Evolutionary conservation across 2,888 invertebrate species (phyloP).

Genomic region (Nephrotoma flavescens): DNA sequence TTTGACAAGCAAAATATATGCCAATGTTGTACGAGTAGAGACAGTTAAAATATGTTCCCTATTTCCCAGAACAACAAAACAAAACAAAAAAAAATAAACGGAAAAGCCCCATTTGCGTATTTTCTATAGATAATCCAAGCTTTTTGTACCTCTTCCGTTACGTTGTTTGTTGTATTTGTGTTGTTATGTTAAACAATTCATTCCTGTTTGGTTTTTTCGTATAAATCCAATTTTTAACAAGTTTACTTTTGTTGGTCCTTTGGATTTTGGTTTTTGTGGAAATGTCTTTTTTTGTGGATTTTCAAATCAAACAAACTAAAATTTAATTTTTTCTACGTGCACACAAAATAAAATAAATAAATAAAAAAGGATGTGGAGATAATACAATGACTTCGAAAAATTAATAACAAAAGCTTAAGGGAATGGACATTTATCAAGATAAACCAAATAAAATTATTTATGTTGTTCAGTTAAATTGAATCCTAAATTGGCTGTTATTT

Average conservation of each 20-base stretch:
- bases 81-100: not conserved
- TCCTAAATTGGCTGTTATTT: not conserved
- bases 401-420: not conserved
- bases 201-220: not conserved
- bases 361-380: not conserved
- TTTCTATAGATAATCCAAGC: not conserved
- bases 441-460: not conserved
- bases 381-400: not conserved
- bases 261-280: not conserved
- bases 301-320: not conserved
- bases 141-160: not conserved
- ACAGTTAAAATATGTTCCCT: not conserved
- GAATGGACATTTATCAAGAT: not conserved
- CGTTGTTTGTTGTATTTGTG: not conserved
- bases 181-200: not conserved
- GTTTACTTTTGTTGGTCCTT: not conserved
- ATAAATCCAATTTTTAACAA: not conserved
- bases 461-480: not conserved
- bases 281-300: not conserved
- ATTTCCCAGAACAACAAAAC: not conserved
- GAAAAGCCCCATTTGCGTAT: not conserved
- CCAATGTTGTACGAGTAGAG: not conserved
- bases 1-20: not conserved
- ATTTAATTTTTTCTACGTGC: not conserved
- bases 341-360: not conserved